Conservation (phyloP, 2,797 vertebrate species). For the Rhincodon typus region DNA sequence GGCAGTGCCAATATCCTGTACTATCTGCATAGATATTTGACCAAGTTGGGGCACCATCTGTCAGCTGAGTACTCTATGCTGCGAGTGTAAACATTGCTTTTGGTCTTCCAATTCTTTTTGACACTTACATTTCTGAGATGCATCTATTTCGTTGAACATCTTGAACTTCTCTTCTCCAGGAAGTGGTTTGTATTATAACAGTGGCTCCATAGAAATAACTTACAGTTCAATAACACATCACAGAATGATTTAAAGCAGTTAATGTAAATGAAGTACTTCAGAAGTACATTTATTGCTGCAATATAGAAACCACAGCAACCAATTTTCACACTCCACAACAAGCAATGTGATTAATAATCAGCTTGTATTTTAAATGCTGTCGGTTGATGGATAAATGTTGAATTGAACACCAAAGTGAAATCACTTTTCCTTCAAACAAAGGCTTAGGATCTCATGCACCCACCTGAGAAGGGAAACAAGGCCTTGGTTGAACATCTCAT, state of each 20-base stretch:
- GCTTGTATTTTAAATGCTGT: neutral
- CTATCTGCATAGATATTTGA: neutral
- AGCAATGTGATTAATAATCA: neutral
- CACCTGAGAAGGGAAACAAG: neutral
- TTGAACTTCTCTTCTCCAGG: neutral
- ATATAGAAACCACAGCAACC: neutral
- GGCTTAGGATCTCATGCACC: neutral
- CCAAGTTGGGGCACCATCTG: neutral
- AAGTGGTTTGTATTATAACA: neutral
- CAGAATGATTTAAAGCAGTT: neutral
- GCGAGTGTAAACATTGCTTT: neutral
- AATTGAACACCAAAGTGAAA: neutral
- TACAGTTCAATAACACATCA: neutral
- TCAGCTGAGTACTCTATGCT: neutral
- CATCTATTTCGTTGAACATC: neutral
- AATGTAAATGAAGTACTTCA: neutral
- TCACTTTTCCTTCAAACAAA: neutral
- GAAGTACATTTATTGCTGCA: neutral
- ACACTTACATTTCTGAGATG: neutral
- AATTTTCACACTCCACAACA: neutral
- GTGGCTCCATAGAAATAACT: neutral
- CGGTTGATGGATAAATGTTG: neutral
- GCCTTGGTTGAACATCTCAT: neutral
- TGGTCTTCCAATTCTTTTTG: neutral
- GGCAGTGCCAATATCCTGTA: too few relatives aligned